phyloP scores from a whole-genome alignment of 2,113 vertebrate genomes.

The Todiramphus saurophagus region DNA sequence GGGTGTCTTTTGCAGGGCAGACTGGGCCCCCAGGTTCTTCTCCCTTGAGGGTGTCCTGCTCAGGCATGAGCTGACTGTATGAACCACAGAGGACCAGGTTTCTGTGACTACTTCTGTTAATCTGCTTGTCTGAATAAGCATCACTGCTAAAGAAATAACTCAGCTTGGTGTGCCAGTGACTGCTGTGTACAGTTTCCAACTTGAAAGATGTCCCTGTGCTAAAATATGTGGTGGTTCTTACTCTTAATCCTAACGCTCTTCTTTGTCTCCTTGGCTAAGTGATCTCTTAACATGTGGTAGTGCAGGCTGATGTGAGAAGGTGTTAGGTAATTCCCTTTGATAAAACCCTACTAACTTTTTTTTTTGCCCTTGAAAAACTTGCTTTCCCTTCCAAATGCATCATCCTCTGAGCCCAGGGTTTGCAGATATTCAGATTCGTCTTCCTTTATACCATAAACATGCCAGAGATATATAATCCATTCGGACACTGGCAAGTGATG shows the following conservation, averaged over 20 bases:
- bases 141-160: neutral
- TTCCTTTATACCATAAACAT: constrained; percentile 61
- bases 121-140: constrained; percentile 4
- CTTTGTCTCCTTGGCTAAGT: neutral
- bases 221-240: neutral
- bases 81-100: neutral
- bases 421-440: constrained; percentile 58
- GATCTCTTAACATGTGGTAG: neutral
- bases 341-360: constrained; percentile 19
- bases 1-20: neutral
- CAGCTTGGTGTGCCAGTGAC: neutral
- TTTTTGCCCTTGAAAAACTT: constrained; percentile 54
- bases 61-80: neutral
- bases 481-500: constrained; percentile 64
- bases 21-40: neutral
- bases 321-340: constrained; percentile 43
- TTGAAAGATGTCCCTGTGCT: neutral
- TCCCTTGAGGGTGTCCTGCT: neutral
- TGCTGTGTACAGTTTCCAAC: neutral
- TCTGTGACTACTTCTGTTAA: neutral
- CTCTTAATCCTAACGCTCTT: neutral
- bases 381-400: constrained; percentile 40
- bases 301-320: neutral
- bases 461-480: constrained; percentile 57
- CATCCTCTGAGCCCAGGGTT: constrained; percentile 46